phyloP scores from a whole-genome alignment of 2,113 vertebrate species.

The Otocyon megalotis region DNA sequence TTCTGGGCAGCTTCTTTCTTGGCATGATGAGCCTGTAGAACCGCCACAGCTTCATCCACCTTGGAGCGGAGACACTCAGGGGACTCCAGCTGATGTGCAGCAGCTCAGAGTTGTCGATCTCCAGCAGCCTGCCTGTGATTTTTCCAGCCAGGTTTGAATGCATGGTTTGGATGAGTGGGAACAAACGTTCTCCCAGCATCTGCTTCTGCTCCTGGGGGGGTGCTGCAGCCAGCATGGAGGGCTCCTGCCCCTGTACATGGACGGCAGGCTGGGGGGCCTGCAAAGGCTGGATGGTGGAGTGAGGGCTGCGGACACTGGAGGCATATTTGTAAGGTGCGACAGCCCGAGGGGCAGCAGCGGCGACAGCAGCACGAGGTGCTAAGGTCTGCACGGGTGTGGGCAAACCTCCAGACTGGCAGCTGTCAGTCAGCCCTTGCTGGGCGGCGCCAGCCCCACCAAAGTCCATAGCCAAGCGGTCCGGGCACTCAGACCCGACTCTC shows the following conservation, averaged over 20 bases:
- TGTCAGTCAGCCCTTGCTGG: conserved; percentile 79
- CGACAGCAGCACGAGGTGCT: conserved; percentile 92
- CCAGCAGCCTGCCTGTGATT: conserved; percentile 98
- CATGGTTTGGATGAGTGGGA: conserved; percentile 98
- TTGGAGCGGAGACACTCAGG: too few relatives aligned
- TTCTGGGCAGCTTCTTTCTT: too few relatives aligned
- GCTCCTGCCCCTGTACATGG: conserved; percentile 98
- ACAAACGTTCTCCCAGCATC: conserved; percentile 98
- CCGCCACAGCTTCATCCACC: too few relatives aligned
- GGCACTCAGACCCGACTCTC: conserved; percentile 88
- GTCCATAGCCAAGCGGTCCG: conserved; percentile 83
- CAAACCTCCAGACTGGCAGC: conserved; percentile 84
- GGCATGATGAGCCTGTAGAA: too few relatives aligned
- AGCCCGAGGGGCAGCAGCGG: conserved; percentile 90
- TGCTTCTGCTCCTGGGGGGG: conserved; percentile 99
- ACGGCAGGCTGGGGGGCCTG: conserved; percentile 96
- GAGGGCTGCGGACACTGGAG: conserved; percentile 94
- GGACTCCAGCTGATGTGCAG: too few relatives aligned
- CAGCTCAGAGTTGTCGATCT: too few relatives aligned
- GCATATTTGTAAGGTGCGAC: conserved; percentile 97
- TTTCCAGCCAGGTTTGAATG: conserved; percentile 98
- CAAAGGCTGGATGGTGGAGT: conserved; percentile 93
- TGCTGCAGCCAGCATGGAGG: conserved; percentile 98
- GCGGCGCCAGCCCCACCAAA: conserved; percentile 80
- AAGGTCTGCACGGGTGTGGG: conserved; percentile 89